phyloP scores from a whole-genome alignment of 2,888 invertebrate genomes.

The Pseudococcus longispinus region DNA sequence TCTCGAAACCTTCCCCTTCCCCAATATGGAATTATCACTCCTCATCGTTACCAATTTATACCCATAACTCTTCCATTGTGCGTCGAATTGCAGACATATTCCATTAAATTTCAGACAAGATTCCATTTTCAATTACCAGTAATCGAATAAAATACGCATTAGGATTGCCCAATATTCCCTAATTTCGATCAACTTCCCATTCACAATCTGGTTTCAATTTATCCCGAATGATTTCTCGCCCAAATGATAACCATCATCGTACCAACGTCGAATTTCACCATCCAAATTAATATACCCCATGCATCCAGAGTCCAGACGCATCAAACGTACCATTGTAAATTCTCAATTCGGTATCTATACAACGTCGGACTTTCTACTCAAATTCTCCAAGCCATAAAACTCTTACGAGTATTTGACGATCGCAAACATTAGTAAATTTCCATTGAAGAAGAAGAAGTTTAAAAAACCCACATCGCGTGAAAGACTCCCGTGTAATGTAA shows the following conservation, averaged over 20 bases:
- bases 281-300: neutral
- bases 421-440: neutral
- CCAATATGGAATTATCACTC: too few relatives aligned
- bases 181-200: neutral
- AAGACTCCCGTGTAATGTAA: neutral
- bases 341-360: neutral
- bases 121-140: too few relatives aligned
- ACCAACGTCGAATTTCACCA: neutral
- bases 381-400: conserved; percentile 11
- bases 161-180: too few relatives aligned
- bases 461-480: neutral
- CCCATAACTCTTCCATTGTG: too few relatives aligned
- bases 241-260: neutral
- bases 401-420: neutral
- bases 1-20: too few relatives aligned
- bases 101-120: too few relatives aligned
- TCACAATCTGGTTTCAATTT: neutral
- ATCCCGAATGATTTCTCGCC: neutral
- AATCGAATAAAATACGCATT: too few relatives aligned
- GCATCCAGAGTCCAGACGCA: too few relatives aligned
- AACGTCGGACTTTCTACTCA: neutral
- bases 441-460: neutral
- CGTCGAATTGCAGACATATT: too few relatives aligned
- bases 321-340: neutral
- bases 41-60: too few relatives aligned